Evolutionary conservation across 2,797 vertebrate genomes (phyloP).

Genomic region (Rhinogobio ventralis): DNA sequence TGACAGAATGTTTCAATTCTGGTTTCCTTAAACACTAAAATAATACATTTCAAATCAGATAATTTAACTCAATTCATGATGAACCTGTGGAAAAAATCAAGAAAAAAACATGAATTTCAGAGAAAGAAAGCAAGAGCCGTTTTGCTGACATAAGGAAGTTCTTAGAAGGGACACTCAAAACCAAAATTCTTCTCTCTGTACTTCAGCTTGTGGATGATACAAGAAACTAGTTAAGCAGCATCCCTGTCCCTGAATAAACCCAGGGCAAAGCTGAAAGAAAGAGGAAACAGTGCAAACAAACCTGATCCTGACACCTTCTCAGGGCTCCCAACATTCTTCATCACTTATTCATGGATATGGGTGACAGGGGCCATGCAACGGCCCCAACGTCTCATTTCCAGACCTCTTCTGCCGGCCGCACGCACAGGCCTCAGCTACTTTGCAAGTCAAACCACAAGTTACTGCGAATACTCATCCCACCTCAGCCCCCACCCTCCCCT

Average conservation of each 20-base stretch:
- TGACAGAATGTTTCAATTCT: neutral
- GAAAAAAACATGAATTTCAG: neutral
- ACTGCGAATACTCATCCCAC: slow-evolving; percentile 64
- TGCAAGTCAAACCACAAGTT: slow-evolving; percentile 83
- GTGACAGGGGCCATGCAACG: slow-evolving; percentile 74
- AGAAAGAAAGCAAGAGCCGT: neutral
- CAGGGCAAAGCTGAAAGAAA: slow-evolving; percentile 61
- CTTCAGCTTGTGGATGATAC: slow-evolving; percentile 39
- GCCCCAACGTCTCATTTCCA: slow-evolving; percentile 69
- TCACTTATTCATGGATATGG: slow-evolving; percentile 83
- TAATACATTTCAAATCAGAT: neutral
- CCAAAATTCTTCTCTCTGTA: neutral
- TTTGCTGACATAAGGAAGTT: neutral
- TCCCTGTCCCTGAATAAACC: slow-evolving; percentile 74
- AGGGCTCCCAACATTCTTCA: slow-evolving; percentile 81
- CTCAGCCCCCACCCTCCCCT: slow-evolving; percentile 57
- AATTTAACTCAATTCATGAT: neutral
- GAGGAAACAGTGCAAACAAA: slow-evolving; percentile 78
- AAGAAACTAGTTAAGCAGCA: slow-evolving; percentile 51
- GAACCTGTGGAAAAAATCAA: neutral
- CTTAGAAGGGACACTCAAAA: slow-evolving; percentile 8
- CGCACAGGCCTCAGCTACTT: slow-evolving; percentile 69
- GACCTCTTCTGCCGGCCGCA: slow-evolving; percentile 58
- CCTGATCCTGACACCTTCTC: slow-evolving; percentile 84
- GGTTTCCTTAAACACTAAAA: neutral